phyloP scores from a whole-genome alignment of 2,888 invertebrate species.

The Ceramica pisi region DNA sequence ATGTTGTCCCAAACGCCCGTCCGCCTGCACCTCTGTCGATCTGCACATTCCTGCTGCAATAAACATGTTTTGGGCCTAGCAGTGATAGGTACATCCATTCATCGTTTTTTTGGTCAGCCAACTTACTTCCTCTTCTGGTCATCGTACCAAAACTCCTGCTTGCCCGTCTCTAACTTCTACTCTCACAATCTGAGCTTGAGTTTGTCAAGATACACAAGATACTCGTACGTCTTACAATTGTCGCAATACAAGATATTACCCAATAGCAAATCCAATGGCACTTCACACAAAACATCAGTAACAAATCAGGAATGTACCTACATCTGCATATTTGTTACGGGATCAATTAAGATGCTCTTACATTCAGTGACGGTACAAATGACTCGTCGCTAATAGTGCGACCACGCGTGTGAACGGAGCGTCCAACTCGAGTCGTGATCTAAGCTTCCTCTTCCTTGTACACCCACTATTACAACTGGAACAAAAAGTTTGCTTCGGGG shows the following conservation, averaged over 20 bases:
- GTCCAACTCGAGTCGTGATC: conserved; percentile 76
- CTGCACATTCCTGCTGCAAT: too few species aligned
- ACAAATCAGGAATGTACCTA: conserved; percentile 50
- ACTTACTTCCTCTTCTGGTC: background rate
- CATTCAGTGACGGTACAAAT: conserved; percentile 66
- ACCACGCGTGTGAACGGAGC: conserved; percentile 76
- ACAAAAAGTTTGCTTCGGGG: conserved; percentile 76
- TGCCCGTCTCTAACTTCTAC: background rate
- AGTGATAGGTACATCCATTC: background rate
- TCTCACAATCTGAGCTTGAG: background rate
- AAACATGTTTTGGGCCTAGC: background rate
- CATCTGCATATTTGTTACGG: conserved; percentile 30
- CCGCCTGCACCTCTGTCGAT: too few species aligned
- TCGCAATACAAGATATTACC: background rate
- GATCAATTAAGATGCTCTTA: conserved; percentile 65
- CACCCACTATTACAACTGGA: conserved; percentile 49
- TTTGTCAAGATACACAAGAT: too few species aligned
- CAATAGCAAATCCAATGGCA: conserved; percentile 15
- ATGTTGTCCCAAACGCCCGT: too few species aligned
- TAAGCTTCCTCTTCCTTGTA: conserved; percentile 78
- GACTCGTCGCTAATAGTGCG: conserved; percentile 77
- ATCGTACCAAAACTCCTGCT: background rate
- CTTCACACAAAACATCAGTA: conserved; percentile 43
- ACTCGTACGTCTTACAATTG: too few species aligned
- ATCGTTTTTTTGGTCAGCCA: background rate